A percentile compares a stretch with the other conserved stretches of the same genome.
These are phyloP conservation scores for Catocala fraxini DNA, from an alignment of 2,888 invertebrate species.

Conservation along the genomic window DNA sequence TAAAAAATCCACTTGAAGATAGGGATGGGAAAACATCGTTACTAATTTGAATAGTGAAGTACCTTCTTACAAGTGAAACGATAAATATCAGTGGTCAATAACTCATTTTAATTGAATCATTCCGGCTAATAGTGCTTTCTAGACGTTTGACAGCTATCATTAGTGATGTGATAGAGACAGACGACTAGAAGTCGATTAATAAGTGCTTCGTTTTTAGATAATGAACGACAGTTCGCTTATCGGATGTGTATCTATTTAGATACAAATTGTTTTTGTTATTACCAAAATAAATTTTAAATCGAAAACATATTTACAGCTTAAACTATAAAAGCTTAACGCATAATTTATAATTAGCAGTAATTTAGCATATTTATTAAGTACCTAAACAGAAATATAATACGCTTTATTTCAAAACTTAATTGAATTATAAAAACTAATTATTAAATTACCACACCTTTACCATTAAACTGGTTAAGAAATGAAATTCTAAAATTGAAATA, in stretches of 20 bases:
- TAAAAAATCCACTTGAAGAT: conserved; percentile 36
- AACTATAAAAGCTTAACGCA: too few species aligned
- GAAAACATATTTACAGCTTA: too few species aligned
- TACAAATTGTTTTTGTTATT: conserved; percentile 28
- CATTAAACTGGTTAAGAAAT: conserved; percentile 32
- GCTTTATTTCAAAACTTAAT: too few species aligned
- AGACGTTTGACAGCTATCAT: conserved; percentile 80
- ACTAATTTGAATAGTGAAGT: conserved; percentile 47
- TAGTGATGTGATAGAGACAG: conserved; percentile 71
- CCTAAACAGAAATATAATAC: too few species aligned
- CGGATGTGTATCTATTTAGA: conserved; percentile 13
- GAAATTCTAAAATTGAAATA: conserved; percentile 38
- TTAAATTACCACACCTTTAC: not conserved
- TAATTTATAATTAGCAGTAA: not conserved
- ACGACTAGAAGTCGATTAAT: conserved; percentile 68
- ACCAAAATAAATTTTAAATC: conserved; percentile 34
- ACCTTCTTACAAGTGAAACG: conserved; percentile 50
- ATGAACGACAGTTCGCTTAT: conserved; percentile 34
- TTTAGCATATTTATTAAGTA: not conserved
- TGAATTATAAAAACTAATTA: not conserved
- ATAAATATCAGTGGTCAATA: conserved; percentile 71
- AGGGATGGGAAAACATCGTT: conserved; percentile 45
- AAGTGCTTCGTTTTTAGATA: conserved; percentile 52
- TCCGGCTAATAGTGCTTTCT: conserved; percentile 77
- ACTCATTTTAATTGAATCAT: conserved; percentile 84